Percentiles rank a stretch among this genome's conserved stretches.
These are phyloP conservation scores for Perca schrenkii DNA, from an alignment of 2,113 vertebrate species.

Conservation along the genomic window DNA sequence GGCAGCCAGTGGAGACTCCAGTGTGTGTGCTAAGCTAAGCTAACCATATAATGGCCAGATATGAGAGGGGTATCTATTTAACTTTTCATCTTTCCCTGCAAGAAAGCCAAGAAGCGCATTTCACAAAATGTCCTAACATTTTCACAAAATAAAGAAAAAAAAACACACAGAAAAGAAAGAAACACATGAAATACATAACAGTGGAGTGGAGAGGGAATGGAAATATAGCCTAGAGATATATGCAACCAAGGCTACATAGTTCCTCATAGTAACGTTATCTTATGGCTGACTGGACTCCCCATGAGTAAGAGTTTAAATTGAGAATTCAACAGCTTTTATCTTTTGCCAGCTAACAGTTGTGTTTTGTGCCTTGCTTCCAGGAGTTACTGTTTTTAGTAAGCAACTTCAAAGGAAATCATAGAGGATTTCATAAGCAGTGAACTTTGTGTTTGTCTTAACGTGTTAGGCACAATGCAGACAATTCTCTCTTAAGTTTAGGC, in stretches of 20 bases:
- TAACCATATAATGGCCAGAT: not conserved
- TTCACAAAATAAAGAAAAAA: not conserved
- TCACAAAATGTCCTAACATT: too few relatives aligned
- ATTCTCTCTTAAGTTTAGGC: not conserved
- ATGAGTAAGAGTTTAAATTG: conserved; percentile 1
- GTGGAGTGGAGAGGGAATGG: not conserved
- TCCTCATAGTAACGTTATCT: not conserved
- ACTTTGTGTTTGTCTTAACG: conserved; percentile 15
- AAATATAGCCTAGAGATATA: too few relatives aligned
- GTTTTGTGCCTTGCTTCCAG: not conserved
- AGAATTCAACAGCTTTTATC: conserved; percentile 21
- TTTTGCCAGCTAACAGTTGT: conserved; percentile 3
- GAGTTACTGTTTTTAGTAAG: conserved; percentile 17
- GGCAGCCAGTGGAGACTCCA: not conserved
- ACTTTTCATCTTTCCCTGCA: too few relatives aligned
- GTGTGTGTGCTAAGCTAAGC: not conserved
- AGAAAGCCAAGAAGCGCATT: too few relatives aligned
- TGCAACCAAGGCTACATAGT: not conserved
- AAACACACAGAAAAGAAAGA: not conserved
- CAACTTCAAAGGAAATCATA: conserved; percentile 22
- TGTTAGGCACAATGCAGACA: conserved; percentile 12
- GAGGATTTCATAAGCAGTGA: conserved; percentile 20
- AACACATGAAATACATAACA: not conserved
- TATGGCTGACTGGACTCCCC: not conserved
- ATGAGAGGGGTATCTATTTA: too few relatives aligned